Conservation (phyloP, 2,888 invertebrate genomes). For the Trichogramma evanescens region DNA sequence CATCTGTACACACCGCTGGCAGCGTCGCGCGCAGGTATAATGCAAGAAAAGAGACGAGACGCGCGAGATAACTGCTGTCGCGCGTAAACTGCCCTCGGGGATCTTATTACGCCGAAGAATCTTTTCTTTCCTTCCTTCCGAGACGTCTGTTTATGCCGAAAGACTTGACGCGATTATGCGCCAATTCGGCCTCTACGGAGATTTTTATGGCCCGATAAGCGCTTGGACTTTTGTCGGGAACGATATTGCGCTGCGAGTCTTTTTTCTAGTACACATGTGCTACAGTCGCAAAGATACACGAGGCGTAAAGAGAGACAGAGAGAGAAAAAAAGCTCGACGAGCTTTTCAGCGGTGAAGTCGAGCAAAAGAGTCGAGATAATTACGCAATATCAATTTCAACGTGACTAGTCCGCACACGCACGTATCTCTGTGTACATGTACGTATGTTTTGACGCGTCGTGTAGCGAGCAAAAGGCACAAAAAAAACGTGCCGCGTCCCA, state of each 20-base stretch:
- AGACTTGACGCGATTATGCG: no score
- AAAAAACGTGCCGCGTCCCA: no score
- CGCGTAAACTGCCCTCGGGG: constrained; percentile 44
- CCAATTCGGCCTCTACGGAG: no score
- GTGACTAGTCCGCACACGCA: background rate
- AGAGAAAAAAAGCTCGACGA: constrained; percentile 18
- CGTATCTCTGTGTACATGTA: background rate
- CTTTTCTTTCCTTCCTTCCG: no score
- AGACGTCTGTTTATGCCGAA: no score
- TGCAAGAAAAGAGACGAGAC: no score
- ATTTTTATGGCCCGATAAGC: no score
- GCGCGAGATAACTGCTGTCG: constrained; percentile 24
- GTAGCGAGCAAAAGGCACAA: background rate
- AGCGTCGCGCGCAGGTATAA: no score
- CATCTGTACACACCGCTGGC: no score
- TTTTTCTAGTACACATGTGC: no score
- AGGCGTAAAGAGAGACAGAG: constrained; percentile 14
- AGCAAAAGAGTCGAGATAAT: constrained; percentile 22
- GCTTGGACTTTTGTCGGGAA: no score
- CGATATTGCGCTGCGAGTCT: no score
- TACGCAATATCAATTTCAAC: constrained; percentile 22
- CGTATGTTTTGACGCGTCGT: constrained; percentile 9
- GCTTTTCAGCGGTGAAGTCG: constrained; percentile 10
- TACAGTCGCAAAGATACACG: background rate
- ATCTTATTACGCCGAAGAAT: constrained; percentile 41